Conservation (phyloP, 2,888 invertebrate genomes). For the Chymomyza caudatula region DNA sequence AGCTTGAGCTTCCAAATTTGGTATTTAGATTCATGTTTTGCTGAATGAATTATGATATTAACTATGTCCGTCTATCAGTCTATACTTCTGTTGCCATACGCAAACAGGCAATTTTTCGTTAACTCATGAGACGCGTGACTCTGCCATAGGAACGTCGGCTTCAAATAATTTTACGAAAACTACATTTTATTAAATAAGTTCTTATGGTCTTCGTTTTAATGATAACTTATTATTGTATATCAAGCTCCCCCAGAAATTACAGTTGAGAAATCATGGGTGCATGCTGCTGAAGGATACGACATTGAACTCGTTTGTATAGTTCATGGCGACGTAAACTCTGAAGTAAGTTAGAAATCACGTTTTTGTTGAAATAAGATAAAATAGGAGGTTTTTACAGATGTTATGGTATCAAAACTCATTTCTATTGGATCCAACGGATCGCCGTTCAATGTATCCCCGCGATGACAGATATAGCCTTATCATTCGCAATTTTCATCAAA, state of each 20-base stretch:
- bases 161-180: no score
- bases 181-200: not conserved
- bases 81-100: no score
- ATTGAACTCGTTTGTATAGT: conserved; percentile 82
- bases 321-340: conserved; percentile 81
- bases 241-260: conserved; percentile 83
- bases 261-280: conserved; percentile 82
- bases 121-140: no score
- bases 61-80: no score
- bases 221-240: conserved; percentile 26
- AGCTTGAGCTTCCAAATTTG: no score
- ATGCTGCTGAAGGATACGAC: conserved; percentile 82
- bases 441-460: conserved; percentile 81
- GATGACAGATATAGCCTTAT: conserved; percentile 81
- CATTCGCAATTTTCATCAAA: conserved; percentile 81
- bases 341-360: conserved; percentile 71
- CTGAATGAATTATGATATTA: no score
- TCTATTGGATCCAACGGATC: conserved; percentile 81
- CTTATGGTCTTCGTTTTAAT: no score
- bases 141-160: no score
- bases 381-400: conserved; percentile 78
- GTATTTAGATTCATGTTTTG: no score
- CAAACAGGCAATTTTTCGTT: no score
- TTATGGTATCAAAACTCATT: conserved; percentile 84
- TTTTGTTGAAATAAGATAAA: not conserved